phyloP scores from a whole-genome alignment of 2,113 vertebrate genomes.

The Cyanoramphus novaezelandiae region DNA sequence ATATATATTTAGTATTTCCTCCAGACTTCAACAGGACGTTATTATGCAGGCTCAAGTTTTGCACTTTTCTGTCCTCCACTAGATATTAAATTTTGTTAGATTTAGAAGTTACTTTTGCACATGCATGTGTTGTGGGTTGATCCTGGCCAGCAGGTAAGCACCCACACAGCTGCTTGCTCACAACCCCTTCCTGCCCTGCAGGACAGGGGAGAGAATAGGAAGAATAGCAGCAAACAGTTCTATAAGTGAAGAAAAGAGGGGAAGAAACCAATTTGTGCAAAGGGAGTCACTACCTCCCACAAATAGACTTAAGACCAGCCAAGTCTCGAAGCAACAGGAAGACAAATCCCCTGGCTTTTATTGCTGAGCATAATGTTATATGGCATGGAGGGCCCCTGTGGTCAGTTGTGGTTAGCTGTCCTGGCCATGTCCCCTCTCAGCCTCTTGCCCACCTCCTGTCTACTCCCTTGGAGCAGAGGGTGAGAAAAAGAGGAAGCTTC shows the following conservation, averaged over 20 bases:
- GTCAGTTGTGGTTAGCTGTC: neutral
- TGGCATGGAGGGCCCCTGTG: neutral
- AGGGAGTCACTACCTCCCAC: neutral
- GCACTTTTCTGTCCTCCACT: neutral
- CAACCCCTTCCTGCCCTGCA: fast-evolving
- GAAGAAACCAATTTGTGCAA: neutral
- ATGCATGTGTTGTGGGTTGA: neutral
- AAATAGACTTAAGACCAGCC: neutral
- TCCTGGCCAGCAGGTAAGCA: neutral
- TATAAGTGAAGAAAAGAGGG: neutral
- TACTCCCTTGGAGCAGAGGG: neutral
- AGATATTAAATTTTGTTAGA: neutral
- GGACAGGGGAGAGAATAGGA: neutral
- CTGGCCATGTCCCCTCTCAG: neutral
- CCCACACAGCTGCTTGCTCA: fast-evolving
- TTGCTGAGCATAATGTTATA: neutral
- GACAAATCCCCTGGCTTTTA: neutral
- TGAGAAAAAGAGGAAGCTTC: neutral
- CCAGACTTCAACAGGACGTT: neutral
- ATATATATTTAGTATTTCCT: neutral
- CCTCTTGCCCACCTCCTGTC: neutral
- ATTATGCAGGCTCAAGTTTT: neutral
- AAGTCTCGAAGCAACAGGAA: neutral
- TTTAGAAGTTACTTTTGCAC: neutral
- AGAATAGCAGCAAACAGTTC: neutral